phyloP scores from a whole-genome alignment of 2,888 invertebrate genomes.

The Imbricaverruca yamaguchii region DNA sequence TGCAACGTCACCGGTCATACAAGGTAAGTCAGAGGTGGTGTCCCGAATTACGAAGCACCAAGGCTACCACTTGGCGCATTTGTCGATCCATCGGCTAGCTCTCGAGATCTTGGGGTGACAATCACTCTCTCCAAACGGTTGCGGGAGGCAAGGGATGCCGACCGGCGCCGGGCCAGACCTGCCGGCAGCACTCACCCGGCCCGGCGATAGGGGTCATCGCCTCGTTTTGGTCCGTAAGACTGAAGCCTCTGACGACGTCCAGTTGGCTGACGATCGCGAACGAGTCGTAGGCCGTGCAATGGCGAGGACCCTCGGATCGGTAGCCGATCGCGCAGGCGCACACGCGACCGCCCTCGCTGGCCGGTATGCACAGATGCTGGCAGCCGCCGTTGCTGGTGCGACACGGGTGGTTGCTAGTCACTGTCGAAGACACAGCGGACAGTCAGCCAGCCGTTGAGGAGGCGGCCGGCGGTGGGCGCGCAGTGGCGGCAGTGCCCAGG shows the following conservation, averaged over 20 bases:
- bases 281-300: slow-evolving; percentile 71
- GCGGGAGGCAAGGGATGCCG: too few relatives aligned
- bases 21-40: too few relatives aligned
- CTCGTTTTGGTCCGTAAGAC: slow-evolving; percentile 73
- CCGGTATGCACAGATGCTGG: slow-evolving; percentile 87
- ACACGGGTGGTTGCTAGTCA: slow-evolving; percentile 65
- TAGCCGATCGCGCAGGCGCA: slow-evolving; percentile 91
- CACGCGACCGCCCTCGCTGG: slow-evolving; percentile 60
- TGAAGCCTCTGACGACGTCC: slow-evolving; percentile 79
- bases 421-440: not conserved
- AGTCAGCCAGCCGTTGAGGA: not conserved
- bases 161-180: too few relatives aligned
- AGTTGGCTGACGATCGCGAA: slow-evolving; percentile 89
- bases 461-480: not conserved
- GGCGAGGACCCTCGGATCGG: slow-evolving; percentile 64
- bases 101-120: too few relatives aligned
- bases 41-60: too few relatives aligned
- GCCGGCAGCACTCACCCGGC: slow-evolving; percentile 39
- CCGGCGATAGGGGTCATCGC: slow-evolving; percentile 93
- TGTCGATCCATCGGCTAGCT: too few relatives aligned
- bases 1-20: too few relatives aligned
- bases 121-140: too few relatives aligned
- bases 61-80: too few relatives aligned
- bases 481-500: not conserved
- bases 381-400: slow-evolving; percentile 81